A percentile compares a stretch with the other conserved stretches of the same genome.
These are phyloP conservation scores for Gobio occitaniae DNA, from an alignment of 2,797 vertebrate genomes.

Conservation along the genomic window DNA sequence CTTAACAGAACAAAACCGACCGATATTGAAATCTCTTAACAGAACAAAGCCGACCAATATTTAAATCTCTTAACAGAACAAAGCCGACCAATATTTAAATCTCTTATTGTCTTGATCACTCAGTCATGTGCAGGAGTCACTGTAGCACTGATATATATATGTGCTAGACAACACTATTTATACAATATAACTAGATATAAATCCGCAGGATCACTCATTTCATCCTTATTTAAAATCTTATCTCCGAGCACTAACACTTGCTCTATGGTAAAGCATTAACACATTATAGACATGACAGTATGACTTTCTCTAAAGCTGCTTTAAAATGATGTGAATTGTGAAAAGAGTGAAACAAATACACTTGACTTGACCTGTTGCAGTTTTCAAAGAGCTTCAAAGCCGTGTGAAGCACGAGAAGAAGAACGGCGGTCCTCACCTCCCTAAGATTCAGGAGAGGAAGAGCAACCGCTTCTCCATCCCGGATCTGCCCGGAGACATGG, in stretches of 20 bases:
- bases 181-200: neutral
- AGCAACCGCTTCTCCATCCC: constrained; percentile 94
- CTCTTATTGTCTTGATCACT: neutral
- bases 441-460: constrained; percentile 97
- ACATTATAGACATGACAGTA: neutral
- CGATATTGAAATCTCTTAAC: no score
- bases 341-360: neutral
- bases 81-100: no score
- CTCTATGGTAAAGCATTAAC: neutral
- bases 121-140: neutral
- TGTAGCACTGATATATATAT: neutral
- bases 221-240: neutral
- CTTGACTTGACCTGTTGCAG: constrained; percentile 68
- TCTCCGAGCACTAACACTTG: neutral
- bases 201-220: neutral
- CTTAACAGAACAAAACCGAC: no score
- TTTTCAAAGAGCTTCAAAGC: constrained; percentile 95
- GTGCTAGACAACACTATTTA: neutral
- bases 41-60: no score
- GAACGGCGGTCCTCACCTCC: constrained; percentile 90
- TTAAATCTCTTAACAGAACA: no score
- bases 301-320: neutral
- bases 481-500: constrained; percentile 92
- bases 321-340: neutral
- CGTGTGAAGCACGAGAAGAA: constrained; percentile 89